phyloP scores from a whole-genome alignment of 1,140 invertebrate genomes.

The Ceratina japonica region DNA sequence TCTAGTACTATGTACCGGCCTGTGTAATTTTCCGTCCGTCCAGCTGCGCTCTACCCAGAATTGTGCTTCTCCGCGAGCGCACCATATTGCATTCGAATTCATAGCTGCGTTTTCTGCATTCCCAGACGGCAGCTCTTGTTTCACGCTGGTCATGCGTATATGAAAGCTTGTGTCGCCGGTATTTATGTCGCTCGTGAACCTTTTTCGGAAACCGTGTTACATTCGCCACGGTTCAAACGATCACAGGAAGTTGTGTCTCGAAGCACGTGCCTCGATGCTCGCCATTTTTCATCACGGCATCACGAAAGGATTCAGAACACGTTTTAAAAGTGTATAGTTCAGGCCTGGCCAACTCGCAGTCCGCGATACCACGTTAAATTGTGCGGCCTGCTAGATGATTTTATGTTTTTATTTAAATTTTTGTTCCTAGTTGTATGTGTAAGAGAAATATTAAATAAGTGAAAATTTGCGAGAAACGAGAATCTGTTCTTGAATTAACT shows the following conservation, averaged over 20 bases:
- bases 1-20: slow-evolving; percentile 6
- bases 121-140: slow-evolving; percentile 70
- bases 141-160: slow-evolving; percentile 60
- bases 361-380: too few relatives aligned
- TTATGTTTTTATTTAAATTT: too few relatives aligned
- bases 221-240: slow-evolving; percentile 25
- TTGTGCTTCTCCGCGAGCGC: slow-evolving; percentile 8
- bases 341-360: too few relatives aligned
- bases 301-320: background rate
- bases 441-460: too few relatives aligned
- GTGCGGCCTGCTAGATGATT: too few relatives aligned
- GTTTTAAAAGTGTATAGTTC: background rate
- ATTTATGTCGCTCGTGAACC: slow-evolving; percentile 52
- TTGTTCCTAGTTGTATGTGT: too few relatives aligned
- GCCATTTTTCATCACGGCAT: too few relatives aligned
- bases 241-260: background rate
- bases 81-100: slow-evolving; percentile 69
- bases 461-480: too few relatives aligned
- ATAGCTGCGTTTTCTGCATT: slow-evolving; percentile 70
- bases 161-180: slow-evolving; percentile 38
- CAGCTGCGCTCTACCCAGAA: slow-evolving; percentile 32
- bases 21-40: slow-evolving; percentile 36
- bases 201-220: slow-evolving; percentile 42
- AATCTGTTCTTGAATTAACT: too few relatives aligned
- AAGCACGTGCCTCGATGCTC: background rate